Percentiles rank a stretch among this genome's conserved stretches.
Conservation (phyloP, 2,888 invertebrate genomes). For the Ceramica pisi region DNA sequence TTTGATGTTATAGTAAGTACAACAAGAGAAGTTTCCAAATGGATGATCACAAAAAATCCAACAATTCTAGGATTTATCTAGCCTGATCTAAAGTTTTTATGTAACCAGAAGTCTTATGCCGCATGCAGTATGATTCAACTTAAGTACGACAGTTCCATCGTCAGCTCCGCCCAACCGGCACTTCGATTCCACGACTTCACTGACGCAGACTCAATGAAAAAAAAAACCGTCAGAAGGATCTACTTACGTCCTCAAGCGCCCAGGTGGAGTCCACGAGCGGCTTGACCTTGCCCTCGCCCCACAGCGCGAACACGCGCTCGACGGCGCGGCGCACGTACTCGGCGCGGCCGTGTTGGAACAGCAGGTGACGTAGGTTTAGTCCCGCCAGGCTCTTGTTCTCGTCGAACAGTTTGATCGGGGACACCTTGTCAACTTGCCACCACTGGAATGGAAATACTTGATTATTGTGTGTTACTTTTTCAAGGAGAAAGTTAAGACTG, state of each 20-base stretch:
- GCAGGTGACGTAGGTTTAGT: constrained; percentile 95
- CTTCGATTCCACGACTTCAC: background rate
- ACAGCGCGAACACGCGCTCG: constrained; percentile 93
- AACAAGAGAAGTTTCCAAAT: background rate
- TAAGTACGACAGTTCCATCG: background rate
- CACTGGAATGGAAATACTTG: constrained; percentile 89
- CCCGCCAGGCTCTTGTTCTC: constrained; percentile 96
- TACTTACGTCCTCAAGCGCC: constrained; percentile 96
- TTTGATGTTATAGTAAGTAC: background rate
- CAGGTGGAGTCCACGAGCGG: constrained; percentile 96
- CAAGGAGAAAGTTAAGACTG: background rate
- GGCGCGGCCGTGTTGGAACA: constrained; percentile 94
- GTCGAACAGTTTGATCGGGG: constrained; percentile 96
- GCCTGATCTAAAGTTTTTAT: no score
- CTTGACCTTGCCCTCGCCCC: constrained; percentile 95
- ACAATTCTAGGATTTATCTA: no score
- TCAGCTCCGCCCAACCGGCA: background rate
- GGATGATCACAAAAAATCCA: background rate
- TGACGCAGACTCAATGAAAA: background rate
- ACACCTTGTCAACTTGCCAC: constrained; percentile 98
- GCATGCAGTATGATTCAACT: no score
- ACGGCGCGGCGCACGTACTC: constrained; percentile 94
- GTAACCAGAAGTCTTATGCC: no score
- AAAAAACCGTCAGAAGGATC: background rate
- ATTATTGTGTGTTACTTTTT: background rate